phyloP scores from a whole-genome alignment of 2,113 vertebrate species.

The Patagioenas fasciata region DNA sequence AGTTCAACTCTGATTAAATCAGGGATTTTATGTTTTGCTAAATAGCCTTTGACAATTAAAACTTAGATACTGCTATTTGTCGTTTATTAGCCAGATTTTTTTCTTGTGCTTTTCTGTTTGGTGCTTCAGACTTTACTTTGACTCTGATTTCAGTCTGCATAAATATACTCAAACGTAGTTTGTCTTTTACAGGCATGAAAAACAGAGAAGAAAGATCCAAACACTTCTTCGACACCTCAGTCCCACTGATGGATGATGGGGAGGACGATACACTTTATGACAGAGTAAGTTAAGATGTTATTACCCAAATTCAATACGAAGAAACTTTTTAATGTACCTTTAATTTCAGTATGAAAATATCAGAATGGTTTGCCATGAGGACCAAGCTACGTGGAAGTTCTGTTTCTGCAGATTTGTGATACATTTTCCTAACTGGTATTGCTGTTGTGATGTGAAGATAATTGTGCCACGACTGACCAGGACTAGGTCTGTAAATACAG shows the following conservation, averaged over 20 bases:
- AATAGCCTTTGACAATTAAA: not conserved
- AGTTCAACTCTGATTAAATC: not conserved
- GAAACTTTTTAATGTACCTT: not conserved
- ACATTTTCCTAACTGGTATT: not conserved
- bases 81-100: not conserved
- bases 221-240: conserved; percentile 94
- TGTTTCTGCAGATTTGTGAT: not conserved
- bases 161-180: not conserved
- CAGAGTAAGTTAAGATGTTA: conserved; percentile 73
- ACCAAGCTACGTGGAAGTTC: not conserved
- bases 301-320: not conserved
- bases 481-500: not conserved
- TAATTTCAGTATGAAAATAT: not conserved
- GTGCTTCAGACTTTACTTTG: not conserved
- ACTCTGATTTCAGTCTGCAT: not conserved
- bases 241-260: conserved; percentile 93
- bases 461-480: not conserved
- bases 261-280: conserved; percentile 89
- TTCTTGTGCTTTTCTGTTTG: not conserved
- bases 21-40: not conserved
- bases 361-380: not conserved
- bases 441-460: not conserved
- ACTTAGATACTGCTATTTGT: not conserved
- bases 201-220: conserved; percentile 96
- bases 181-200: conserved; percentile 87